Conservation (phyloP, 2,888 invertebrate species). For the Tortricodes alternella region DNA sequence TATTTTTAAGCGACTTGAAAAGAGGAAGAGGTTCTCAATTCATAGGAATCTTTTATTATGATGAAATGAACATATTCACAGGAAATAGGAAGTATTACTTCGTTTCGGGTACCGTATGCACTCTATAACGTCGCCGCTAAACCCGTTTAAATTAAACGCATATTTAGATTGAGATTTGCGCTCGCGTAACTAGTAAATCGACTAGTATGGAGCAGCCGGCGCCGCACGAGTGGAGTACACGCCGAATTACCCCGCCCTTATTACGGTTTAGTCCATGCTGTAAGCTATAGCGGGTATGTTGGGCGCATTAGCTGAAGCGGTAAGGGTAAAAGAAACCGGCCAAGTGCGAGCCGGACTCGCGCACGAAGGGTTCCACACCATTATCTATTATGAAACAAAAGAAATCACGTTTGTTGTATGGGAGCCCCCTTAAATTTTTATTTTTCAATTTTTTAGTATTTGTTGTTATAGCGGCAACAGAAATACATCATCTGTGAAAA, state of each 20-base stretch:
- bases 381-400: too few relatives aligned
- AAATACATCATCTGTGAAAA: too few relatives aligned
- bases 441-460: too few relatives aligned
- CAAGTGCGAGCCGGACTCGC: too few relatives aligned
- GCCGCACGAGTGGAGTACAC: constrained; percentile 50
- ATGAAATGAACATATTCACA: too few relatives aligned
- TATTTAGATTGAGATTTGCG: constrained; percentile 26
- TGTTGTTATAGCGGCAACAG: too few relatives aligned
- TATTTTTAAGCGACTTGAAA: too few relatives aligned
- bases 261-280: constrained; percentile 33
- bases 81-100: not conserved
- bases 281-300: constrained; percentile 20
- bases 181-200: constrained; percentile 33
- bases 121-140: not conserved
- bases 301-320: not conserved
- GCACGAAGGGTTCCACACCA: too few relatives aligned
- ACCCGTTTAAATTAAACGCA: constrained; percentile 26
- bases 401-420: too few relatives aligned
- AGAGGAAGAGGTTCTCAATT: too few relatives aligned
- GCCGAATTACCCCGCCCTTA: constrained; percentile 52
- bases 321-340: not conserved
- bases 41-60: too few relatives aligned
- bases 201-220: constrained; percentile 49
- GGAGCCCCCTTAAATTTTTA: too few relatives aligned
- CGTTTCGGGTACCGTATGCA: not conserved